Evolutionary conservation across 2,797 vertebrate species (phyloP), one percentile per base, ranked within the genome.

Genomic region (Paramormyrops hopkinsi): DNA sequence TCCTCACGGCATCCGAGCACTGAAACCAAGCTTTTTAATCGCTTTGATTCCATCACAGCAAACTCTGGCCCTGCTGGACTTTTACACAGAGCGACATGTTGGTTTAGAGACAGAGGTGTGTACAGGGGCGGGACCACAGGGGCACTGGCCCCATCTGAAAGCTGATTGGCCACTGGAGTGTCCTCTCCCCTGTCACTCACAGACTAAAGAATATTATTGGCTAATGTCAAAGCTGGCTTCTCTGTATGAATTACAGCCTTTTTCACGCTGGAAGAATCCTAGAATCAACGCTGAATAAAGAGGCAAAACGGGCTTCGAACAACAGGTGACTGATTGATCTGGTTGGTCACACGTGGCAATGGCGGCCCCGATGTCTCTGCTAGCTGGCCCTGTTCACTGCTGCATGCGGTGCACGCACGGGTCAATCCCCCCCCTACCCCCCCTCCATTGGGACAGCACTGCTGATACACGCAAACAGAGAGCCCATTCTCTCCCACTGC

Each of bases 331-430:
- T 22, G 46, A 83, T 9, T 3, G 79, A 48, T 83, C 8, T 46
- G 79, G 8, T 84, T n/a, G 79, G 37, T 73, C 12, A 12, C 65
- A 33, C 2, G 65, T 17, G 65, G 12, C 3, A 11, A 17, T 14
- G 62, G 1, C 0, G 1, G 29, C 65, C 12, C 62, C 2, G 4
- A 73, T 5, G 65, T 33, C 65, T 73, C 37, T 8, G 17, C 94
- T 95, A 93, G 94, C 92, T 92, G 91, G 92, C 90, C 90, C 89
- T 92, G 90, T 92, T 94, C 92, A 93, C 90, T 90, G 79, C 90
- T 93, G 29, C 90, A 87, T 92, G 92, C 93, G 93, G 92, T 91
- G 86, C 91, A 51, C 29, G 46, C 41, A 44, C 51, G 54, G 73
- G 50, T 50, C 50, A 65, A 12, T n/a, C 11, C 33, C 59, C 46